A percentile compares a stretch with the other conserved stretches of the same genome.
Conservation (phyloP, 2,888 invertebrate genomes). For the Sericinus montela region DNA sequence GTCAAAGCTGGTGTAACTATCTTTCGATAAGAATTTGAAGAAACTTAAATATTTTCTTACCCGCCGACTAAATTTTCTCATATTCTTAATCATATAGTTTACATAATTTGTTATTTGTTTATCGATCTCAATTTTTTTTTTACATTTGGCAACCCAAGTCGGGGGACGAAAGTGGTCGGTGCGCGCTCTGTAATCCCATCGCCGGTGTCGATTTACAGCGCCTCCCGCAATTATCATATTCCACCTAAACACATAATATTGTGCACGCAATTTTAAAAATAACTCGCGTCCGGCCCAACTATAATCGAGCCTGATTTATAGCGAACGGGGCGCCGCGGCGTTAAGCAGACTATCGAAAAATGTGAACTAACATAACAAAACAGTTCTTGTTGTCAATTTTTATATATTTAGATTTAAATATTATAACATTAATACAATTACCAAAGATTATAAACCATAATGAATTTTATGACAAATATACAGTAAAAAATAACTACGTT, state of each 20-base stretch:
- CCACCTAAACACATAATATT: slow-evolving; percentile 79
- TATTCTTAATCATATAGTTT: too few species aligned
- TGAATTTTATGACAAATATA: too few species aligned
- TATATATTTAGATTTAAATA: neutral
- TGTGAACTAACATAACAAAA: slow-evolving; percentile 29
- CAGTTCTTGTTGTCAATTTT: slow-evolving; percentile 22
- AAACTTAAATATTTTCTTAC: too few species aligned
- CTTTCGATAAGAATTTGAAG: too few species aligned
- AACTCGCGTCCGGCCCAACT: slow-evolving; percentile 69
- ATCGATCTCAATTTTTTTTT: slow-evolving; percentile 11
- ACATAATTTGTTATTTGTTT: neutral
- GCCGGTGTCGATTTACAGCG: slow-evolving; percentile 75
- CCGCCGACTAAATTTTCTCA: too few species aligned
- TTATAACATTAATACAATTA: too few species aligned
- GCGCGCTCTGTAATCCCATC: slow-evolving; percentile 69
- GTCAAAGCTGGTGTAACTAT: too few species aligned
- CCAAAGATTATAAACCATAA: too few species aligned
- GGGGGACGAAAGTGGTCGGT: slow-evolving; percentile 31
- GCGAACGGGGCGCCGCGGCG: slow-evolving; percentile 44
- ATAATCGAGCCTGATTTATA: slow-evolving; percentile 72
- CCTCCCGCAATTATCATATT: slow-evolving; percentile 77
- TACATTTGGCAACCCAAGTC: slow-evolving; percentile 26
- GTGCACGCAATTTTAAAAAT: slow-evolving; percentile 79
- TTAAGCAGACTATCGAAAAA: slow-evolving; percentile 25
- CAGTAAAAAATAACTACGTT: too few species aligned